Conservation (phyloP, 2,888 invertebrate species). For the Agrenia bidenticulata region DNA sequence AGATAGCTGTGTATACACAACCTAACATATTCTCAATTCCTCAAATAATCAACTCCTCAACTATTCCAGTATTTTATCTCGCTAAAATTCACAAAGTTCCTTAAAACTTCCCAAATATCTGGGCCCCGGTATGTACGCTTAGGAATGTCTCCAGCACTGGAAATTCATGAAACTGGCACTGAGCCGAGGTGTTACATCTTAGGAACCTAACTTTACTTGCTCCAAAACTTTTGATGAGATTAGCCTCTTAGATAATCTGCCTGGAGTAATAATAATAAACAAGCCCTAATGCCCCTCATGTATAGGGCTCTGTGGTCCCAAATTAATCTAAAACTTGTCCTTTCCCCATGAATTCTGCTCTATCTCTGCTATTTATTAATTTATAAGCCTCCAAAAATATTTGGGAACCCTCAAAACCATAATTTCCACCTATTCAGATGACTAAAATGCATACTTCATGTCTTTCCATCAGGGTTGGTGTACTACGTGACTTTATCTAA, state of each 20-base stretch:
- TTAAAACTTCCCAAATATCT: not conserved
- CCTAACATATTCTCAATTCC: slow-evolving; percentile 11
- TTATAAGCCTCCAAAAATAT: slow-evolving; percentile 10
- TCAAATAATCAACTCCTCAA: slow-evolving; percentile 19
- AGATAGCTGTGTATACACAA: slow-evolving; percentile 1
- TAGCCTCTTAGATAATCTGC: slow-evolving; percentile 20
- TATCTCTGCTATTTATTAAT: slow-evolving; percentile 18
- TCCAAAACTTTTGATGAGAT: slow-evolving; percentile 20
- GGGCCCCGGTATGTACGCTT: too few species aligned
- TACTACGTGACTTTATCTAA: slow-evolving; percentile 8
- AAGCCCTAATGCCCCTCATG: slow-evolving; percentile 13
- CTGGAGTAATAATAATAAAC: slow-evolving; percentile 18
- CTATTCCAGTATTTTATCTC: slow-evolving; percentile 19
- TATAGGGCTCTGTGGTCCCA: slow-evolving; percentile 8
- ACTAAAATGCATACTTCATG: slow-evolving; percentile 13
- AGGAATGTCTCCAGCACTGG: too few species aligned
- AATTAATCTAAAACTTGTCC: slow-evolving; percentile 18
- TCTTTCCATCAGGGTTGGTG: not conserved
- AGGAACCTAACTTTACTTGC: too few species aligned
- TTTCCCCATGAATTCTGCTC: not conserved
- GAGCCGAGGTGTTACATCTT: too few species aligned
- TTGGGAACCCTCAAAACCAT: slow-evolving; percentile 12
- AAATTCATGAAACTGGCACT: too few species aligned
- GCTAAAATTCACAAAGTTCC: slow-evolving; percentile 3
- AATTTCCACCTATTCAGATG: slow-evolving; percentile 7